These are phyloP conservation scores for Eupeodes luniger DNA, from an alignment of 2,888 invertebrate species.

Conservation along the genomic window DNA sequence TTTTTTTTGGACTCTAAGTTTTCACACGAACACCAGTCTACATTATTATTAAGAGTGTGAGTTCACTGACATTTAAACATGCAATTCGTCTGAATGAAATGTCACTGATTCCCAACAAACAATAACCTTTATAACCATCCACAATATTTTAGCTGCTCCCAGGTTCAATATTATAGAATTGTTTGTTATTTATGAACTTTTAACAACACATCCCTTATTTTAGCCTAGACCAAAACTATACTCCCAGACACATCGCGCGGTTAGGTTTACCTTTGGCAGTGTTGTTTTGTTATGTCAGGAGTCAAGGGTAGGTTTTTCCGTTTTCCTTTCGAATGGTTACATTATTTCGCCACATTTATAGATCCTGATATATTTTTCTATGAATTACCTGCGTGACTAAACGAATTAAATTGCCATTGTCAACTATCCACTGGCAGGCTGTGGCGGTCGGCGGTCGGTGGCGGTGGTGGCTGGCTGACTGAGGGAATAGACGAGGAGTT, in stretches of 20 bases:
- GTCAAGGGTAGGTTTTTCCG: constrained; percentile 61
- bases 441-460: not conserved
- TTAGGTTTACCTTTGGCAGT: constrained; percentile 30
- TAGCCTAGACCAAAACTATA: not conserved
- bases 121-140: constrained; percentile 40
- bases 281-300: constrained; percentile 40
- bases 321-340: constrained; percentile 32
- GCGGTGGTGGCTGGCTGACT: not conserved
- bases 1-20: no score
- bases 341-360: constrained; percentile 55
- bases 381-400: constrained; percentile 75
- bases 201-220: constrained; percentile 55
- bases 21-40: no score
- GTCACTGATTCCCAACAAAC: constrained; percentile 64
- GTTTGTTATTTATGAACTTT: constrained; percentile 69
- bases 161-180: constrained; percentile 30
- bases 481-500: not conserved
- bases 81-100: constrained; percentile 52
- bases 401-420: constrained; percentile 75
- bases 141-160: constrained; percentile 24
- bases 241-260: constrained; percentile 12
- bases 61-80: constrained; percentile 52
- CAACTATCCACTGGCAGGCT: constrained; percentile 49
- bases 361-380: constrained; percentile 21
- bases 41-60: no score